Conservation (phyloP, 2,113 vertebrate species). For the Channa argus region DNA sequence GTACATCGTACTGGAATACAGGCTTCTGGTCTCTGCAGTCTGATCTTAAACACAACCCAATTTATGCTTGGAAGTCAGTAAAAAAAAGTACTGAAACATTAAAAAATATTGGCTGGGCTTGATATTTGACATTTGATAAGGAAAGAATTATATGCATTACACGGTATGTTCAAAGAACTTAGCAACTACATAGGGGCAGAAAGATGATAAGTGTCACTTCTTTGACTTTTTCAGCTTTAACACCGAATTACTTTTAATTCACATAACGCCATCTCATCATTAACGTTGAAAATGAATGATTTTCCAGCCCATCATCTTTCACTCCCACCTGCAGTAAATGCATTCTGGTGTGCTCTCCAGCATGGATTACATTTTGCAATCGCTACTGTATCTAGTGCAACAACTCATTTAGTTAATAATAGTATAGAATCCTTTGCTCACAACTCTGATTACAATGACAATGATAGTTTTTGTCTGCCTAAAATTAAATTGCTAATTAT, state of each 20-base stretch:
- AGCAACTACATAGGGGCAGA: no score
- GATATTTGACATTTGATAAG: no score
- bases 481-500: conserved; percentile 29
- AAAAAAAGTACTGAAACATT: no score
- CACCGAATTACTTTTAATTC: background rate
- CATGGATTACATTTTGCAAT: background rate
- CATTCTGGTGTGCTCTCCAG: background rate
- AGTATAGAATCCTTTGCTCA: background rate
- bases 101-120: no score
- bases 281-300: background rate
- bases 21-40: background rate
- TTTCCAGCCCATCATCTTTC: background rate
- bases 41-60: background rate
- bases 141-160: no score
- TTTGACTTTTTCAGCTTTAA: no score
- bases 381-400: conserved; percentile 9
- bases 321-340: background rate
- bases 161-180: no score
- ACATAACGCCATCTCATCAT: background rate
- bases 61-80: background rate
- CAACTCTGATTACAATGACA: background rate
- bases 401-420: conserved; percentile 21
- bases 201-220: no score
- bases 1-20: background rate
- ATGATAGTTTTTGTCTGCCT: background rate